These are phyloP conservation scores for Cervus canadensis DNA, from an alignment of 2,113 vertebrate species.

Conservation along the genomic window DNA sequence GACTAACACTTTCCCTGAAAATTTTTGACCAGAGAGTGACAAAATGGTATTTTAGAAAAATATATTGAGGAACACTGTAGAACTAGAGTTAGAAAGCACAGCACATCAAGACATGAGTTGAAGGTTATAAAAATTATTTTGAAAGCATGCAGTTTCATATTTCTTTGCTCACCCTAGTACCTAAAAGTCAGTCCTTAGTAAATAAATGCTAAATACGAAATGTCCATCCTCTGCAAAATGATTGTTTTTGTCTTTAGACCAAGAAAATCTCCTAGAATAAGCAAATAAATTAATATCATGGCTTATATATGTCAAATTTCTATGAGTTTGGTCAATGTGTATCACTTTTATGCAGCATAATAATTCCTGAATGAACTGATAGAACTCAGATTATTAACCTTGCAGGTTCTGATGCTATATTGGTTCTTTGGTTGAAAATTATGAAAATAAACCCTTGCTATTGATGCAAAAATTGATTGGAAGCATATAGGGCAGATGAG, in stretches of 20 bases:
- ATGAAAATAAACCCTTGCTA: neutral
- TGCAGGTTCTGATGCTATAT: neutral
- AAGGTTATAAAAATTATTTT: slow-evolving; percentile 7
- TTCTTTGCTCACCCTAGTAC: neutral
- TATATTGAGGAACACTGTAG: neutral
- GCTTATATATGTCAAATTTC: neutral
- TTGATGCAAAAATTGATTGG: neutral
- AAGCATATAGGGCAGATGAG: neutral
- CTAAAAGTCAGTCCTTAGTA: neutral
- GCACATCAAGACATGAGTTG: neutral
- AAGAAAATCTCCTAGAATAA: slow-evolving; percentile 6
- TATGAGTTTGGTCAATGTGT: neutral
- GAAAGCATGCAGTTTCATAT: slow-evolving; percentile 15
- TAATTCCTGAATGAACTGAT: neutral
- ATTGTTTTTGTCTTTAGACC: neutral
- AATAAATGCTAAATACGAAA: slow-evolving; percentile 15
- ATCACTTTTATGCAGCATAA: neutral
- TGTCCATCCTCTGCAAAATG: neutral
- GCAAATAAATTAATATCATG: neutral
- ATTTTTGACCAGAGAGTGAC: neutral
- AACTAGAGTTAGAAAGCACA: neutral
- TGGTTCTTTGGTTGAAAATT: slow-evolving; percentile 13
- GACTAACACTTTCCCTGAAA: neutral
- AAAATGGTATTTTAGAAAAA: slow-evolving; percentile 19
- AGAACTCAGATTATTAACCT: neutral